Conservation (phyloP, 2,113 vertebrate species). For the Pungitius pungitius region DNA sequence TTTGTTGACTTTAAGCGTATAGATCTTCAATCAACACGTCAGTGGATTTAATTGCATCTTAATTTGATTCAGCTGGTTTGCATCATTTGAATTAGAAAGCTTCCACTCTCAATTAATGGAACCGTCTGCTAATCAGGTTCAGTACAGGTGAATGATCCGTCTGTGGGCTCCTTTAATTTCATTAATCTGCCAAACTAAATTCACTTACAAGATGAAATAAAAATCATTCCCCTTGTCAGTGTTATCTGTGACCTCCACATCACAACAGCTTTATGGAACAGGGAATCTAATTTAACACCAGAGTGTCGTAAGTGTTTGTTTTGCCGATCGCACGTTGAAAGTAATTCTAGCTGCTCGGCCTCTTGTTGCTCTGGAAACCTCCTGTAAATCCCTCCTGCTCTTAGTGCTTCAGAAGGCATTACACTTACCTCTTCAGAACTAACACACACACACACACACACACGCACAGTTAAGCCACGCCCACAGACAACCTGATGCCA, state of each 20-base stretch:
- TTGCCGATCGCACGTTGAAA: background rate
- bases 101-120: constrained; percentile 24
- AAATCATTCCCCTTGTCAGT: background rate
- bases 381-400: background rate
- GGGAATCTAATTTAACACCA: background rate
- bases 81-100: constrained; percentile 29
- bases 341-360: background rate
- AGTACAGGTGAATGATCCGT: constrained; percentile 2
- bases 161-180: constrained; percentile 14
- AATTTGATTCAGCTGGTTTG: constrained; percentile 20
- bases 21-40: constrained; percentile 3
- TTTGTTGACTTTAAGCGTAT: background rate
- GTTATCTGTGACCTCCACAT: background rate
- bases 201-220: constrained; percentile 22
- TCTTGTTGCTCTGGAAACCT: background rate
- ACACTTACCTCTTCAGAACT: too few relatives aligned
- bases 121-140: constrained; percentile 24
- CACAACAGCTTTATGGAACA: background rate
- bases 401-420: background rate
- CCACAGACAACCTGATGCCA: background rate
- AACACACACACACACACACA: background rate
- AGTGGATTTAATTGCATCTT: constrained; percentile 10
- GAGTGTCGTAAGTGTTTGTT: background rate
- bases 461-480: background rate
- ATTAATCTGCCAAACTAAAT: constrained; percentile 21